These are phyloP conservation scores for Anser cygnoides DNA, from an alignment of 2,113 vertebrate species.

Conservation along the genomic window DNA sequence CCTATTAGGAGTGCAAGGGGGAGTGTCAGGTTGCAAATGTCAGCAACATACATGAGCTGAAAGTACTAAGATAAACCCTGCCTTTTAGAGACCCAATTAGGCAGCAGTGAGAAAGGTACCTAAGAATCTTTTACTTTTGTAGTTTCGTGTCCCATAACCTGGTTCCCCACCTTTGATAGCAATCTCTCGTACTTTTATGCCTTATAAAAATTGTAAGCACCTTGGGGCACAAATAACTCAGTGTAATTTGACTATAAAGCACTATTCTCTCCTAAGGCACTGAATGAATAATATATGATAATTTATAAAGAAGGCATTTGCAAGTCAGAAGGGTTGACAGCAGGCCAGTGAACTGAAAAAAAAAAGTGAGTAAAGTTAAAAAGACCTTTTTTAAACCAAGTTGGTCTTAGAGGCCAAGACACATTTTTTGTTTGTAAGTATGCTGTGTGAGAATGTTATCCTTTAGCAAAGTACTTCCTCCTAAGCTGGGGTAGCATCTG, in stretches of 20 bases:
- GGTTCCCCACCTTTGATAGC: neutral
- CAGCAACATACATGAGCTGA: neutral
- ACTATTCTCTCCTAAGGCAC: neutral
- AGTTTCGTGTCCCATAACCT: neutral
- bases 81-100: neutral
- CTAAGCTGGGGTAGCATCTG: neutral
- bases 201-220: slow-evolving; percentile 30
- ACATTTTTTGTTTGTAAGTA: neutral
- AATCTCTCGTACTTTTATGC: neutral
- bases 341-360: neutral
- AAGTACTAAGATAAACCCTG: neutral
- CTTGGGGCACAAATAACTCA: neutral
- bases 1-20: neutral
- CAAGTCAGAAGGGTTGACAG: neutral
- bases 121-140: neutral
- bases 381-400: neutral
- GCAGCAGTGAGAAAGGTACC: neutral
- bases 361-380: neutral
- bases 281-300: neutral
- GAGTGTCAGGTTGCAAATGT: neutral
- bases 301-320: slow-evolving; percentile 13
- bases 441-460: neutral
- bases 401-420: neutral
- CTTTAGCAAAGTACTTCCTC: neutral
- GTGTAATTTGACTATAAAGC: slow-evolving; percentile 18